Conservation (phyloP, 2,113 vertebrate genomes). For the Sylvilagus bachmani region DNA sequence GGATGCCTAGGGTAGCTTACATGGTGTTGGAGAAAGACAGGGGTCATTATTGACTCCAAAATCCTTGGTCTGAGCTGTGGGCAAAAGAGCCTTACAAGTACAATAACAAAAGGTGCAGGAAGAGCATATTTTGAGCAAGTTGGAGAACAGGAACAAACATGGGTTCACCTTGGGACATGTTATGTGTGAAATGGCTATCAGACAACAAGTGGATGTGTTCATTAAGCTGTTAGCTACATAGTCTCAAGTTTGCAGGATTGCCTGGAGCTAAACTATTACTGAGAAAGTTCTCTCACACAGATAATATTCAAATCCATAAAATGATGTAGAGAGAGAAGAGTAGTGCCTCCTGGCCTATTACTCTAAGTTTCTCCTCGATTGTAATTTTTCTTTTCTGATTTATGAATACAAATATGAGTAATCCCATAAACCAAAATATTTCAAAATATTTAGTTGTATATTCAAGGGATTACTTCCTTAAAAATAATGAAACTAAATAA, state of each 20-base stretch:
- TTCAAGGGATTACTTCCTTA: constrained; percentile 7
- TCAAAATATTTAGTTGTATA: background rate
- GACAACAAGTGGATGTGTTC: constrained; percentile 1
- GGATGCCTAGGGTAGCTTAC: background rate
- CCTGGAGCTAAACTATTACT: constrained; percentile 45
- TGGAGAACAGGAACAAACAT: background rate
- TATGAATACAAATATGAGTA: constrained; percentile 8
- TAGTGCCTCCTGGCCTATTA: background rate
- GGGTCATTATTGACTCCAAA: background rate
- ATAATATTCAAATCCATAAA: background rate
- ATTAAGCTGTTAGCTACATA: background rate
- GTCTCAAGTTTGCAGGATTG: background rate
- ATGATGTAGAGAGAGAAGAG: background rate
- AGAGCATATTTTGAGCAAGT: background rate
- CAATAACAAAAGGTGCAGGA: constrained; percentile 20
- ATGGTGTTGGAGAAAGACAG: background rate
- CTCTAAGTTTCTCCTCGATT: constrained; percentile 2
- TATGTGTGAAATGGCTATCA: constrained; percentile 12
- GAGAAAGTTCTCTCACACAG: background rate
- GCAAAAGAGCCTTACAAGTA: background rate
- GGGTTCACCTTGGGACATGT: background rate
- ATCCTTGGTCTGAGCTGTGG: background rate
- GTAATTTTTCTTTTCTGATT: background rate
- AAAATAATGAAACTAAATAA: constrained; percentile 53
- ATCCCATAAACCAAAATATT: background rate